Base-by-base conservation (phyloP, 2,797 vertebrate species). In the Falco concolor region DNA sequence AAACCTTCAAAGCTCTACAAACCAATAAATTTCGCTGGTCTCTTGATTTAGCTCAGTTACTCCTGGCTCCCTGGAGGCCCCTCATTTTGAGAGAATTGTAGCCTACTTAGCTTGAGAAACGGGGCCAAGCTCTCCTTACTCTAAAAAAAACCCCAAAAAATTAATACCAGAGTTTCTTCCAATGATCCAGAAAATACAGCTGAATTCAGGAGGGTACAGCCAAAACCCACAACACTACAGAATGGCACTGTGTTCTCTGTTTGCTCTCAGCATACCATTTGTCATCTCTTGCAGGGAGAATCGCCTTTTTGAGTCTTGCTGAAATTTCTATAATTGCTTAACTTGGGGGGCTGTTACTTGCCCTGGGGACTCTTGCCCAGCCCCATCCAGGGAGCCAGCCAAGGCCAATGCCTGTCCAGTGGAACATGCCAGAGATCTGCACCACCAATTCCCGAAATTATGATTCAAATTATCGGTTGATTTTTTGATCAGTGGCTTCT, bases 91-190 rank as follows among this genome's bases (percentile, higher is more conserved):
- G 57, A 88, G 72, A 72, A 50, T 50, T 34, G 67, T 78, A 67
- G 54, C 59, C 74, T 86, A 36, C 73, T 95, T 92, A 92, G 59
- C 74, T 88, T 69, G 42, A 68, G 63, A 91, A 96, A 95, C 9
- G 1, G 2, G 69, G 47, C 25, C 78, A 74, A 86, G 27, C 8
- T 59, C 24, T 36, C 50, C 63, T 60, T 63, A 59, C 20, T 44
- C 42, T 5, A 42, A 76, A 78, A 65, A 72, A 34, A 52, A 8
- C 8, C 42, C 16, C 17, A 19, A 81, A 77, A 61, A 75, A 61
- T 21, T 24, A 56, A 53, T 53, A 36, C 49, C 57, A 81, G 54
- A 6, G 1, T 42, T 81, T 68, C 65, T 73, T 72, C 20, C 49
- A 68, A 1, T 30, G 45, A 81, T 80, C 65, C 38, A 27, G 64